A percentile compares a stretch with the other conserved stretches of the same genome.
phyloP scores from a whole-genome alignment of 35 echinoderm and acorn worm species.

The Apostichopus japonicus region DNA sequence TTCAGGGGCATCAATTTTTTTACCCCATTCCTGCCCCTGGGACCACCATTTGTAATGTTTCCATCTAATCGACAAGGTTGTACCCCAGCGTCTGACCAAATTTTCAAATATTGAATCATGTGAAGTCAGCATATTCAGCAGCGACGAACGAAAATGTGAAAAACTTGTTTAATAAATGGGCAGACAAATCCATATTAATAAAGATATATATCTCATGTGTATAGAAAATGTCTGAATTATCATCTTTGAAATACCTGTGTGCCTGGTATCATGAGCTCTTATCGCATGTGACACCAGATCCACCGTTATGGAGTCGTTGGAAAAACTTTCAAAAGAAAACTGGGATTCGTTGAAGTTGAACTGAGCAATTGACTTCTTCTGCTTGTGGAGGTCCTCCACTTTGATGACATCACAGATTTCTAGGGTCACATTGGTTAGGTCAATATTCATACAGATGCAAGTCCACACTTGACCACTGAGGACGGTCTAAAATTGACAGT shows the following conservation, averaged over 20 bases:
- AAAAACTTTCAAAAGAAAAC: conserved; percentile 92
- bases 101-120: no score
- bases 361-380: conserved; percentile 73
- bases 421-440: conserved; percentile 93
- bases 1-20: no score
- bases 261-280: conserved; percentile 88
- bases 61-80: no score
- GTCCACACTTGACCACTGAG: conserved; percentile 96
- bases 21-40: no score
- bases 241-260: conserved; percentile 60
- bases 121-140: no score
- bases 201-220: no score
- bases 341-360: conserved; percentile 96
- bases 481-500: conserved; percentile 73
- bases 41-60: no score
- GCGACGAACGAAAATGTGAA: no score
- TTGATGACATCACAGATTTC: conserved; percentile 62
- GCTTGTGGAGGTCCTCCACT: not conserved
- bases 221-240: no score
- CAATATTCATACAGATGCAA: conserved; percentile 85
- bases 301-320: conserved; percentile 82
- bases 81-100: no score
- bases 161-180: no score
- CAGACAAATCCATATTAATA: no score
- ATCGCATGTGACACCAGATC: conserved; percentile 96